Evolutionary conservation across 2,888 invertebrate genomes (phyloP).

Genomic region (Strigamia crassipes): DNA sequence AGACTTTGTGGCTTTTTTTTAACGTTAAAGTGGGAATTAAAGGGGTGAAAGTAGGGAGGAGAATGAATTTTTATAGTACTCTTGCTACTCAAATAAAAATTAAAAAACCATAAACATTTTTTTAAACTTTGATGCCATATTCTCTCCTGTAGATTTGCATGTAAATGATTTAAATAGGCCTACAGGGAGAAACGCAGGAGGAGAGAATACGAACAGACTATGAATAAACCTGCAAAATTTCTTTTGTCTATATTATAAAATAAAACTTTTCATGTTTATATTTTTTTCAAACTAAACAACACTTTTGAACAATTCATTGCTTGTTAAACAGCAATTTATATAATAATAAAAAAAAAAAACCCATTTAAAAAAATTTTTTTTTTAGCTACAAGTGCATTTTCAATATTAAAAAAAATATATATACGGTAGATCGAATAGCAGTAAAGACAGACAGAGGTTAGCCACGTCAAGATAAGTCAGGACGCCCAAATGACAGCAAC

Average conservation of each 20-base stretch:
- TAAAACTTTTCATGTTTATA: no score
- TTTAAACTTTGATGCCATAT: neutral
- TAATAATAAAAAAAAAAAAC: no score
- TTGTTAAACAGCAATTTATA: no score
- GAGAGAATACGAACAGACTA: neutral
- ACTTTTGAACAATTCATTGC: neutral
- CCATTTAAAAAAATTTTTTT: no score
- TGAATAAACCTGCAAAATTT: neutral
- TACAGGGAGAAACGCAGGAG: neutral
- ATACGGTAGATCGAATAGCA: neutral
- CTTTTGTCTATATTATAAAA: neutral
- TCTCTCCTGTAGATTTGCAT: neutral
- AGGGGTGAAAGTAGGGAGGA: neutral
- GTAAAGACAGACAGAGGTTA: neutral
- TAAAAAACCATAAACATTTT: neutral
- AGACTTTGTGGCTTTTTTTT: neutral
- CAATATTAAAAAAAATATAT: no score
- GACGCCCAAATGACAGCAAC: conserved; percentile 37
- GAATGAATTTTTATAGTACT: neutral
- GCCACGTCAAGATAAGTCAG: conserved; percentile 35
- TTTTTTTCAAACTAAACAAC: no score
- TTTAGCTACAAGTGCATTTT: no score
- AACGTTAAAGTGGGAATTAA: neutral
- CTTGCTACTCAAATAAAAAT: neutral
- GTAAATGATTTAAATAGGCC: neutral